Evolutionary conservation across 2,113 vertebrate genomes (phyloP).

Genomic region (Columbina picui): DNA sequence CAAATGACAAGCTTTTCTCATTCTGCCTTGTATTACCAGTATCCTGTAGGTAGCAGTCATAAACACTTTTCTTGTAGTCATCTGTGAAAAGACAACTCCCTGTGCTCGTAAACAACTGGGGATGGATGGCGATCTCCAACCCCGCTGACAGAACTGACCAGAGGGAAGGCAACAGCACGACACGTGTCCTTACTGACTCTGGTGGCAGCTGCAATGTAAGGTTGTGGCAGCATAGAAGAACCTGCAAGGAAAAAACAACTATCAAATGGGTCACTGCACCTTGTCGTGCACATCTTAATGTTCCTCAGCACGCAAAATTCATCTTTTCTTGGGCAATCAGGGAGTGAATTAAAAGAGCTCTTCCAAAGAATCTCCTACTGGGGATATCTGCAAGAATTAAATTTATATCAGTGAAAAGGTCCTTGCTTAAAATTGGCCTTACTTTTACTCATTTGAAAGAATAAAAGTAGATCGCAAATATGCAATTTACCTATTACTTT

Average conservation of each 20-base stretch:
- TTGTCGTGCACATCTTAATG: neutral
- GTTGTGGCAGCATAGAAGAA: neutral
- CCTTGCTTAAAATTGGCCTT: neutral
- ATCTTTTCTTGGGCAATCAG: neutral
- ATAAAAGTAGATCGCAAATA: neutral
- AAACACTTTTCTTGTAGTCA: conserved; percentile 2
- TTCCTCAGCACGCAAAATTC: neutral
- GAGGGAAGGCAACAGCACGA: neutral
- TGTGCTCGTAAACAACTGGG: neutral
- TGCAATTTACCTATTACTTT: neutral
- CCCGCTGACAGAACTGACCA: neutral
- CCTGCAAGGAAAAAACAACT: neutral
- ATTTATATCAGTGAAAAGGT: neutral
- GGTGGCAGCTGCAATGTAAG: neutral
- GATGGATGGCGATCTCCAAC: neutral
- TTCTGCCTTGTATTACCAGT: neutral
- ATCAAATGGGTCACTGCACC: neutral
- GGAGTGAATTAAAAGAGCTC: neutral
- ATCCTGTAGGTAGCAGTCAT: neutral
- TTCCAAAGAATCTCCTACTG: neutral
- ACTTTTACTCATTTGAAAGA: neutral
- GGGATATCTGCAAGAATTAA: neutral
- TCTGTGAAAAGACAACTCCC: neutral
- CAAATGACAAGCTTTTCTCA: neutral
- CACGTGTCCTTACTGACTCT: neutral